Evolutionary conservation across 2,113 vertebrate species (phyloP), one percentile per base, ranked within the genome.

Genomic region (Tamias sibiricus): DNA sequence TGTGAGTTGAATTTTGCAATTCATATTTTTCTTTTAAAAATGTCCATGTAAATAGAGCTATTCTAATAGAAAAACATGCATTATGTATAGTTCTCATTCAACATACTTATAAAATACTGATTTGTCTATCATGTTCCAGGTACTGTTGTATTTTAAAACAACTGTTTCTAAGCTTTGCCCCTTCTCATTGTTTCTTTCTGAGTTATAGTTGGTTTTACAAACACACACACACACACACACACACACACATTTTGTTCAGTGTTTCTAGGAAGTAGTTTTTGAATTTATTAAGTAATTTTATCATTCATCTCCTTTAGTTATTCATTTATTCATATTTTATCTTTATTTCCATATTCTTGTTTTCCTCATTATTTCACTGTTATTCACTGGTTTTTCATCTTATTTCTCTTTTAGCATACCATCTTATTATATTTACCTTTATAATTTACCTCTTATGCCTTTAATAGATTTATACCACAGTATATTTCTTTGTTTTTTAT

Each of bases 21-120:
- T 74, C 49, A 52, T 90, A 86, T 40, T 94, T 87, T 87, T 44
- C 35, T 77, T 96, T 76, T 8, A 83, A 54, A 96, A 72, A 87
- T 64, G 9, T 64, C 2, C 44, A 16, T 77, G 49, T 87, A 68
- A 87, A 82, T 76, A 24, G 10, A 87, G 30, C 37, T 47, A 32
- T 44, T 83, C 57, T 64, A 94, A 68, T 82, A 11, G 59, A 30
- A 54, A n/a, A 69, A 6, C 40, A 44, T 37, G 16, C 57, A 8
- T 32, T 49, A 32, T 75, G 24, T 57, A 30, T 83, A 49, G 20
- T 49, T 76, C 20, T 76, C 52, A 76, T 82, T 57, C 76, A 92
- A 62, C 32, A 75, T n/a, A 84, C 28, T 76, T 4, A 57, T 22
- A 19, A 69, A 76, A 59, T 16, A 28, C 2, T 30, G 75, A 16